phyloP scores from a whole-genome alignment of 1,140 invertebrate genomes.

The Tetramorium alpestre region DNA sequence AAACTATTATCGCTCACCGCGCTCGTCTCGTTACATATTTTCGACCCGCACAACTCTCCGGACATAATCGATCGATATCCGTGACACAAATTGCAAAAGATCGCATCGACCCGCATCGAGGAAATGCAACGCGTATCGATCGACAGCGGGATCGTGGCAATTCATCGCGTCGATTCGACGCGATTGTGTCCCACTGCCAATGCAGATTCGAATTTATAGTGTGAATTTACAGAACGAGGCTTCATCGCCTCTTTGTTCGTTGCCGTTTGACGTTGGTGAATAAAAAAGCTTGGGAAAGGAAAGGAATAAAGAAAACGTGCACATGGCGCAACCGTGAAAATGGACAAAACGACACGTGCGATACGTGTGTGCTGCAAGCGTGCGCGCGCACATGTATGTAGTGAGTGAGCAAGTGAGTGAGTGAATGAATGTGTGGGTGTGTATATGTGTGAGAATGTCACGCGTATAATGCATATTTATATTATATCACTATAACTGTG shows the following conservation, averaged over 20 bases:
- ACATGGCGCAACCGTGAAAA: neutral
- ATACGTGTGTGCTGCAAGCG: too few relatives aligned
- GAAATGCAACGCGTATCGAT: neutral
- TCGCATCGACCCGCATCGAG: neutral
- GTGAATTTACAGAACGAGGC: neutral
- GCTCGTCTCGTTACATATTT: neutral
- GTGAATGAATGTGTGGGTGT: too few relatives aligned
- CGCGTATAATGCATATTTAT: too few relatives aligned
- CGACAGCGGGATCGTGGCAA: neutral
- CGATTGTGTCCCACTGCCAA: neutral
- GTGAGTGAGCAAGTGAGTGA: neutral
- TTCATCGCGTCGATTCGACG: neutral
- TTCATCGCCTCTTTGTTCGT: neutral
- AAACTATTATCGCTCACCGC: neutral
- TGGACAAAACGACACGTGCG: neutral
- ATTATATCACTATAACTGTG: too few relatives aligned
- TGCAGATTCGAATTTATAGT: neutral
- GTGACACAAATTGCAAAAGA: neutral
- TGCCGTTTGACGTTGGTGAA: too few relatives aligned
- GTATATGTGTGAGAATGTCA: too few relatives aligned
- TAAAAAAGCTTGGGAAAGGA: neutral
- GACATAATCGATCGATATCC: neutral
- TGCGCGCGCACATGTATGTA: neutral
- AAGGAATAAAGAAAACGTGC: neutral
- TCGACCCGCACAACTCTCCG: neutral